Conservation (phyloP, 35 echinoderm and acorn worm genomes). For the Stichopus chloronotus region DNA sequence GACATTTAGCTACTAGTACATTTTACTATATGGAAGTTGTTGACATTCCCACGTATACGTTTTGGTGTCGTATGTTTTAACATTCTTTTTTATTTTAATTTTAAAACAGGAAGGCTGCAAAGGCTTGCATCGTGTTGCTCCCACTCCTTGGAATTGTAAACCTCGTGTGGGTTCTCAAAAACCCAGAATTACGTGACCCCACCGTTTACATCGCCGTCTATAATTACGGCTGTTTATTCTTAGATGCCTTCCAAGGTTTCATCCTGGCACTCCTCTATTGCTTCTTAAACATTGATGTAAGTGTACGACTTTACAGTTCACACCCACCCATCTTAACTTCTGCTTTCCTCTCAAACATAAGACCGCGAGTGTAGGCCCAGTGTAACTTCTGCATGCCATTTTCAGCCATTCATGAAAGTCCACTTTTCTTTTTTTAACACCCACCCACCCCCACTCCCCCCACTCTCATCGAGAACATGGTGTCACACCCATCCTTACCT, state of each 20-base stretch:
- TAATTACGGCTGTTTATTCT: constrained; percentile 63
- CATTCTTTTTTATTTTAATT: too few relatives aligned
- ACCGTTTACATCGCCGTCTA: constrained; percentile 53
- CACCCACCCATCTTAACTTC: neutral
- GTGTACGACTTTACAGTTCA: constrained; percentile 14
- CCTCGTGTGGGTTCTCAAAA: constrained; percentile 71
- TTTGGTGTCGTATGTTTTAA: too few relatives aligned
- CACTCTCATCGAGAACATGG: too few relatives aligned
- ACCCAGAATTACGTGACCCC: neutral
- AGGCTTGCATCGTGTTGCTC: constrained; percentile 89
- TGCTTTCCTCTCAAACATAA: neutral
- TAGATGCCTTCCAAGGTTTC: constrained; percentile 86
- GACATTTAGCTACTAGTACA: too few relatives aligned
- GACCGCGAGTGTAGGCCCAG: too few relatives aligned
- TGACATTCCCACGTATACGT: too few relatives aligned
- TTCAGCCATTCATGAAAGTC: too few relatives aligned
- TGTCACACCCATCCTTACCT: too few relatives aligned
- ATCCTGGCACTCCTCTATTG: constrained; percentile 87
- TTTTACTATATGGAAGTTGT: too few relatives aligned
- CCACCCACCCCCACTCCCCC: too few relatives aligned
- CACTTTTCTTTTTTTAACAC: too few relatives aligned
- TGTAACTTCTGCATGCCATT: too few relatives aligned
- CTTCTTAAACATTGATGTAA: constrained; percentile 90
- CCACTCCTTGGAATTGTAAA: constrained; percentile 86
- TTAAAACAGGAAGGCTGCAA: constrained; percentile 77